These are phyloP conservation scores for Petrocephalus schoutedeni DNA, from an alignment of 2,797 vertebrate genomes.

Conservation along the genomic window DNA sequence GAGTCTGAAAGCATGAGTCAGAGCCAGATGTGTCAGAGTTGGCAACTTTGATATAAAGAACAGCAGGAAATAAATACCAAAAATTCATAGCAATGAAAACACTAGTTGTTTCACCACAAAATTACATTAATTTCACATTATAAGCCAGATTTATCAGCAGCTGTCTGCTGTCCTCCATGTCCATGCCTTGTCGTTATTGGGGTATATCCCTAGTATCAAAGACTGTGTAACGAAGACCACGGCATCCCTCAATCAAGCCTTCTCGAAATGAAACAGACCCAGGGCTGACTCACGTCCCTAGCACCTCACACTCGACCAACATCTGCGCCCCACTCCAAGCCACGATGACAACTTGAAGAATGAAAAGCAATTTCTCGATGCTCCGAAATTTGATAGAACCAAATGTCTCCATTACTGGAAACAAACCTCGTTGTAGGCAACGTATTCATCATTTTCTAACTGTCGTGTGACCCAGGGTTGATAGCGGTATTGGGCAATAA, in stretches of 20 bases:
- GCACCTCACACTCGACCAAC: not conserved
- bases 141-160: constrained; percentile 11
- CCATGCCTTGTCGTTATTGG: not conserved
- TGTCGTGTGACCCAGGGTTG: constrained; percentile 20
- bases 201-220: constrained; percentile 4
- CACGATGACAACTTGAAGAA: constrained; percentile 30
- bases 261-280: not conserved
- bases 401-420: constrained; percentile 31
- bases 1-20: not conserved
- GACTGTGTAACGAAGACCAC: constrained; percentile 20
- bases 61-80: not conserved
- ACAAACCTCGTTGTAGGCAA: constrained; percentile 25
- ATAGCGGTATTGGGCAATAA: constrained; percentile 6
- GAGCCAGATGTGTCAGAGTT: no score
- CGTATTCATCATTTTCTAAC: constrained; percentile 27
- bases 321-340: constrained; percentile 18
- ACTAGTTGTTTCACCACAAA: not conserved
- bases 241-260: constrained; percentile 14
- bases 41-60: not conserved
- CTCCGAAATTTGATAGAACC: constrained; percentile 29
- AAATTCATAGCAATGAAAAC: not conserved
- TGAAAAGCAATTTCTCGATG: constrained; percentile 34
- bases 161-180: not conserved
- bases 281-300: not conserved
- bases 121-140: not conserved